Evolutionary conservation across 2,113 vertebrate genomes (phyloP).

Genomic region (Plectropomus leopardus): DNA sequence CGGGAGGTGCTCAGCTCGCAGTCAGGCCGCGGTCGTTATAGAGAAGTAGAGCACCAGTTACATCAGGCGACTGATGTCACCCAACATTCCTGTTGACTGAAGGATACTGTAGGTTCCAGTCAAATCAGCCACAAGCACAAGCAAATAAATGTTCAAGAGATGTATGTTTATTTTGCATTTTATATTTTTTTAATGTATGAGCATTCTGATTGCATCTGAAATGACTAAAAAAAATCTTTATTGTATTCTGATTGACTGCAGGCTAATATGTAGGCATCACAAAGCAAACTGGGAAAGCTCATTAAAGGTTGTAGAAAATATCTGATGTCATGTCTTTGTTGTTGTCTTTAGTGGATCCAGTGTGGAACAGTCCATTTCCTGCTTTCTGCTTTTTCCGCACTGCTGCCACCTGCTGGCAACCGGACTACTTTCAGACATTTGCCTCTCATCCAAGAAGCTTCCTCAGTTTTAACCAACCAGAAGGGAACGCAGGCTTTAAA

Average conservation of each 20-base stretch:
- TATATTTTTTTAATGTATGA: slow-evolving; percentile 70
- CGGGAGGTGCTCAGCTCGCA: slow-evolving; percentile 23
- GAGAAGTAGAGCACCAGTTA: background rate
- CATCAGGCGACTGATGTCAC: slow-evolving; percentile 36
- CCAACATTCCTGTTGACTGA: slow-evolving; percentile 51
- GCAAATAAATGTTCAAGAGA: slow-evolving; percentile 50
- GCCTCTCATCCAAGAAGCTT: background rate
- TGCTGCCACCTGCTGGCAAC: slow-evolving; percentile 59
- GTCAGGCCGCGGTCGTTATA: slow-evolving; percentile 5
- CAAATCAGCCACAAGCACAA: slow-evolving; percentile 63
- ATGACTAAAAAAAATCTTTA: slow-evolving; percentile 55
- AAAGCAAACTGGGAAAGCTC: slow-evolving; percentile 72
- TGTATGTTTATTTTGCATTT: slow-evolving; percentile 77
- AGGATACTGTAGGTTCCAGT: slow-evolving; percentile 44
- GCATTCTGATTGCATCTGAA: slow-evolving; percentile 68
- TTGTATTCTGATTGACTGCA: slow-evolving; percentile 69
- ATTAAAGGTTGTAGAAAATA: slow-evolving; percentile 80
- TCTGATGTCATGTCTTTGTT: background rate
- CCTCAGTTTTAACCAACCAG: no score
- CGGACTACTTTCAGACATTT: background rate
- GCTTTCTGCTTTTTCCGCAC: background rate
- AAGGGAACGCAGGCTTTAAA: no score
- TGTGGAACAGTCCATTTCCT: background rate
- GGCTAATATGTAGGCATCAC: slow-evolving; percentile 64
- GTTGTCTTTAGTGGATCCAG: background rate